Evolutionary conservation across 2,113 vertebrate species (phyloP).

Genomic region (Panthera uncia): DNA sequence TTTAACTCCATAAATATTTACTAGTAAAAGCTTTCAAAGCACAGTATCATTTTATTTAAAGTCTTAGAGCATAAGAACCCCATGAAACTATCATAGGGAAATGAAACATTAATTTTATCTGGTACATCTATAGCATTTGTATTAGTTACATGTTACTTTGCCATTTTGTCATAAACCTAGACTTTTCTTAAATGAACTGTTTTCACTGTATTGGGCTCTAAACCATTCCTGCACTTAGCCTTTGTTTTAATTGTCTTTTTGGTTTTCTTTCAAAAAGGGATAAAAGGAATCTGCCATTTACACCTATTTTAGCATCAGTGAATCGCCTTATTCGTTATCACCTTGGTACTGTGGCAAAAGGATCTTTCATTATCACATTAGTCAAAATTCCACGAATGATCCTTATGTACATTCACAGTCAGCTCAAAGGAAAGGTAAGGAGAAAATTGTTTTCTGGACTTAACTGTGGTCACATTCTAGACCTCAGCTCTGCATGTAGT

Average conservation of each 20-base stretch:
- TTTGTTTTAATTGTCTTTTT: slow-evolving; percentile 58
- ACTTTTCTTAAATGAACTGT: not conserved
- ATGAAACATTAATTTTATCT: slow-evolving; percentile 10
- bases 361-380: slow-evolving; percentile 98
- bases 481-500: not conserved
- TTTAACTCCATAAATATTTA: not conserved
- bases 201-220: slow-evolving; percentile 48
- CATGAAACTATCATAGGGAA: not conserved
- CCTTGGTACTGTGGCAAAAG: slow-evolving; percentile 97
- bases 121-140: not conserved
- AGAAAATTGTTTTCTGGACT: slow-evolving; percentile 14
- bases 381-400: slow-evolving; percentile 97
- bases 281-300: slow-evolving; percentile 94
- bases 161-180: slow-evolving; percentile 38
- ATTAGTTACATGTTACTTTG: not conserved
- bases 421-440: slow-evolving; percentile 98
- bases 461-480: not conserved
- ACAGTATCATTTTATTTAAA: slow-evolving; percentile 37
- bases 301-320: slow-evolving; percentile 95
- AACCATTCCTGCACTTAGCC: not conserved
- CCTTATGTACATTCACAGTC: slow-evolving; percentile 97
- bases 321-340: slow-evolving; percentile 95
- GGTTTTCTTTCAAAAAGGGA: slow-evolving; percentile 87
- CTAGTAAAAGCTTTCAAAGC: slow-evolving; percentile 12
- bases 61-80: slow-evolving; percentile 19